Conservation (phyloP, 2,888 invertebrate genomes). For the Crocallis elinguaria region DNA sequence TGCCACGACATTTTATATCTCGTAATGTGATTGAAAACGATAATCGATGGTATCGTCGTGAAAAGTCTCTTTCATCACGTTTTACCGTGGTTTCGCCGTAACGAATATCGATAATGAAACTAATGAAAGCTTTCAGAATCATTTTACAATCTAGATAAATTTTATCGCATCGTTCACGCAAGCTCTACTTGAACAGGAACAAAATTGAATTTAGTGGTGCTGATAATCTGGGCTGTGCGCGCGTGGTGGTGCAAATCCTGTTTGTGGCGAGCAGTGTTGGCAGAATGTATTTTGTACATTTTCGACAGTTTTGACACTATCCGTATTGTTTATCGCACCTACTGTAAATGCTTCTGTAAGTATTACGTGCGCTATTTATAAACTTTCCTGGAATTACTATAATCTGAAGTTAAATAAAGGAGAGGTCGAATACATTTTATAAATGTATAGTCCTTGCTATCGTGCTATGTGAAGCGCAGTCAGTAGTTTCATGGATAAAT, state of each 20-base stretch:
- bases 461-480: too few species aligned
- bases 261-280: background rate
- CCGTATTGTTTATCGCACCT: too few species aligned
- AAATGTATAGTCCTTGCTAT: too few species aligned
- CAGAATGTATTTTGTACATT: background rate
- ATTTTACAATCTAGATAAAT: constrained; percentile 28
- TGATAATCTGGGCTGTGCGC: constrained; percentile 11
- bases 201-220: constrained; percentile 25
- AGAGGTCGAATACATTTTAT: too few species aligned
- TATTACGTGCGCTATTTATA: too few species aligned
- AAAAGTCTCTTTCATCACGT: constrained; percentile 3
- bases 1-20: constrained; percentile 25
- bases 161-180: constrained; percentile 17
- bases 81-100: constrained; percentile 3
- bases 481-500: too few species aligned
- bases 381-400: too few species aligned
- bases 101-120: constrained; percentile 19
- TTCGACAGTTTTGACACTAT: background rate
- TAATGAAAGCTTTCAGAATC: constrained; percentile 21
- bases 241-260: constrained; percentile 2
- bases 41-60: background rate
- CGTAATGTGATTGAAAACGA: constrained; percentile 28
- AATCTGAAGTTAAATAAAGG: too few species aligned
- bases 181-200: constrained; percentile 7
- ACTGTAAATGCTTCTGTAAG: too few species aligned